A percentile compares a stretch with the other conserved stretches of the same genome.
Conservation (phyloP, 2,797 vertebrate genomes). For the Muraenolepis orangiensis region DNA sequence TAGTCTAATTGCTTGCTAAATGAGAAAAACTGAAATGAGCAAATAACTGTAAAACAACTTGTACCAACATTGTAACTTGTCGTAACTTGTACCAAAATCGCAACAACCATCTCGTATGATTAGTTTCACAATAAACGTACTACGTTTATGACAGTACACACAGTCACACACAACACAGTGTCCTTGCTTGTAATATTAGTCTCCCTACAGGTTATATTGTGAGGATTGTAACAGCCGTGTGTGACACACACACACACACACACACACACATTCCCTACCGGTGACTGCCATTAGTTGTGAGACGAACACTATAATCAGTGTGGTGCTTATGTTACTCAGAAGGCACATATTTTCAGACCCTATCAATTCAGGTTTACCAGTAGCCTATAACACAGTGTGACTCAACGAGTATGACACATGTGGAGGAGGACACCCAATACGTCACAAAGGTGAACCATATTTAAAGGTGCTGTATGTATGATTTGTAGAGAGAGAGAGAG, state of each 20-base stretch:
- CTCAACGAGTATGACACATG: slow-evolving; percentile 1
- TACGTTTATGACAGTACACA: background rate
- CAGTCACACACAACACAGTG: background rate
- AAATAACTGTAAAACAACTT: background rate
- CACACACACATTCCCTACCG: slow-evolving; percentile 27
- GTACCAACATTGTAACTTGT: no score
- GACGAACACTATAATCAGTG: slow-evolving; percentile 42
- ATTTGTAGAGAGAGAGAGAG: background rate
- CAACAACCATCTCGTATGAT: no score
- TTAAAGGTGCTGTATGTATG: background rate
- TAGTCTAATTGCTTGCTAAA: no score
- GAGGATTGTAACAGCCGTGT: slow-evolving; percentile 20
- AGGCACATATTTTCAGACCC: slow-evolving; percentile 37
- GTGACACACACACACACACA: no score
- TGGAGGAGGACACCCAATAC: background rate
- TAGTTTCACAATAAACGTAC: no score
- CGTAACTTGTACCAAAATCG: no score
- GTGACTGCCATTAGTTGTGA: slow-evolving; percentile 21
- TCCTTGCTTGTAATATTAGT: background rate
- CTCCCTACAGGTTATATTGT: background rate
- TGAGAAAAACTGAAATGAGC: background rate
- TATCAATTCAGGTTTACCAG: slow-evolving; percentile 8
- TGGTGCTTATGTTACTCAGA: slow-evolving; percentile 44
- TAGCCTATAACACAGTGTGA: slow-evolving; percentile 23
- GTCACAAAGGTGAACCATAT: slow-evolving; percentile 2